Base-by-base conservation (phyloP, 2,888 invertebrate species). In the Leucophora obtusa region DNA sequence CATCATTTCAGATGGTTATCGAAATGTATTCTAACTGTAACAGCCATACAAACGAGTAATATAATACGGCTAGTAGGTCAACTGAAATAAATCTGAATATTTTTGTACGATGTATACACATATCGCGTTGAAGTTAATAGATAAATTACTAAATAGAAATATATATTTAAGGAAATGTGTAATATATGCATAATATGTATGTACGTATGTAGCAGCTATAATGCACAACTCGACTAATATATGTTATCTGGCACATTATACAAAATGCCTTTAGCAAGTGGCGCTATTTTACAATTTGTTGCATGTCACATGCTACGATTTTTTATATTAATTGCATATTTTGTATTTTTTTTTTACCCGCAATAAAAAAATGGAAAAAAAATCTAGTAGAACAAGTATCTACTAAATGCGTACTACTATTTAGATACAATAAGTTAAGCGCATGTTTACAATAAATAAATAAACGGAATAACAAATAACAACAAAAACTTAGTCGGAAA, bases 251-350 rank as follows among this genome's bases (percentile, higher is more conserved):
- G 14, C 43, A 14, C 43, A n/a, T n/a, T n/a, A 51, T 53, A 65
- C 65, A 53, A 73, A 76, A 73, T 73, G 59, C 53, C 73, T 81
- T 24, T 35, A 65, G 66, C 73, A 70, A 76, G 76, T 76, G 80
- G 80, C 80, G 80, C 80, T 81, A 76, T 73, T 81, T 65, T 70
- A 56, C 65, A 81, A 81, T 76, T 73, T 81, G 73, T 76, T 81
- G 80, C 80, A 81, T 81, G 80, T 81, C 72, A 69, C 80, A 81
- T 81, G 80, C 80, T 65, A 76, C 59, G 15, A 50, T 66, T 56
- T 71, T 51, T 62, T 43, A 0, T 53, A 47, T 68, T 65, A 54
- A 58, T 76, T 65, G 38, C 8, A 65, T 56, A 28, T 60, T 62
- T 11, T 18, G 1, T 51, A 28, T 65, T 65, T 59, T 66, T 47